Conservation (phyloP, 1,140 invertebrate species). For the Gyrodactylus bullatarudis region DNA sequence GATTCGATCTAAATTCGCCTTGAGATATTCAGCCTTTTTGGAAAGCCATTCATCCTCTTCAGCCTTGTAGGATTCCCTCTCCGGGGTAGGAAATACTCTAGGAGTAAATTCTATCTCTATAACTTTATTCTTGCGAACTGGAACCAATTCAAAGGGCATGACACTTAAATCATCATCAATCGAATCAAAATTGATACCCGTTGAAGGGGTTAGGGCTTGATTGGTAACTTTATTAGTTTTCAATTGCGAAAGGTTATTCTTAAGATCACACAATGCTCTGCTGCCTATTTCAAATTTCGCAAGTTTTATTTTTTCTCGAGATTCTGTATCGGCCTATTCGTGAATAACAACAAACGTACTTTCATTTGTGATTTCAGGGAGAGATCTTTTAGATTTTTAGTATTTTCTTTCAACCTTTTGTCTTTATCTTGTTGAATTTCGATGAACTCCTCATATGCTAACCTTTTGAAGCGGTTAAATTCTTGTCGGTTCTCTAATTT, state of each 20-base stretch:
- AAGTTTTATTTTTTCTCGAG: neutral
- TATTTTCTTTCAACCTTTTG: neutral
- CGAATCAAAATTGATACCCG: neutral
- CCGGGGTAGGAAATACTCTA: neutral
- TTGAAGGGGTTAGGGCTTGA: too few relatives aligned
- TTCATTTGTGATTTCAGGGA: neutral
- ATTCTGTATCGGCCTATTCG: neutral
- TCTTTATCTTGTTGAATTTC: neutral
- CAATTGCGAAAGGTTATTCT: too few relatives aligned
- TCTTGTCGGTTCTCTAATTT: neutral
- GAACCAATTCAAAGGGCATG: too few relatives aligned
- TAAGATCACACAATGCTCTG: neutral
- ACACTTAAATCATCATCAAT: neutral
- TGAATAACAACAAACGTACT: neutral
- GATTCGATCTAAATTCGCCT: neutral
- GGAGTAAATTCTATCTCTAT: neutral
- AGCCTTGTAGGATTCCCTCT: neutral
- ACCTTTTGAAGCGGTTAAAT: neutral
- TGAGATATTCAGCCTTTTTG: neutral
- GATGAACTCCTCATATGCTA: neutral
- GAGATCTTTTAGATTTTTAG: neutral
- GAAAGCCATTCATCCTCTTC: neutral
- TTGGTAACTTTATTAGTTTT: too few relatives aligned
- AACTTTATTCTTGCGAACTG: neutral
- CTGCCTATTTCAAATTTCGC: neutral